Evolutionary conservation across 2,888 invertebrate genomes (phyloP).

Genomic region (Melanotus villosus): DNA sequence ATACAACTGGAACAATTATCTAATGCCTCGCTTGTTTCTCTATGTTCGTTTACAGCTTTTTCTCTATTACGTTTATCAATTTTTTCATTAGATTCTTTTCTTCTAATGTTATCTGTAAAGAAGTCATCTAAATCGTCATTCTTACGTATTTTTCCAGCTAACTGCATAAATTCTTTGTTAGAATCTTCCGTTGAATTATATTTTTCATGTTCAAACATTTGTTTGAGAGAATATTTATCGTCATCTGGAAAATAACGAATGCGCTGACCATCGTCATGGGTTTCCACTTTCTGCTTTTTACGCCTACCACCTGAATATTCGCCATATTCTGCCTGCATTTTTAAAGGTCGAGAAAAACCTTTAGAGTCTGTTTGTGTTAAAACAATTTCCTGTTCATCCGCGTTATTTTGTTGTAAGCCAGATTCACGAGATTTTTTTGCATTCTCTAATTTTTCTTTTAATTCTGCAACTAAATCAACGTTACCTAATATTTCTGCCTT

Average conservation of each 20-base stretch:
- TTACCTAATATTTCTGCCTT: conserved; percentile 97
- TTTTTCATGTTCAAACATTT: conserved; percentile 89
- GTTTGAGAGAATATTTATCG: conserved; percentile 86
- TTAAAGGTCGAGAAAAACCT: conserved; percentile 80
- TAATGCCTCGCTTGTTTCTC: conserved; percentile 77
- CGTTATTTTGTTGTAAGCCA: conserved; percentile 16
- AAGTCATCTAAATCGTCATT: conserved; percentile 89
- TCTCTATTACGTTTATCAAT: conserved; percentile 75
- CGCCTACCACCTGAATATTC: conserved; percentile 68
- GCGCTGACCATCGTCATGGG: conserved; percentile 81
- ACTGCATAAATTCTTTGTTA: conserved; percentile 83
- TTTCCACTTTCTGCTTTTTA: conserved; percentile 75
- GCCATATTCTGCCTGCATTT: conserved; percentile 64
- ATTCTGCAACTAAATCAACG: conserved; percentile 75
- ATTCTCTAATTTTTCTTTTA: conserved; percentile 82
- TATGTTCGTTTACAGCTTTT: conserved; percentile 82
- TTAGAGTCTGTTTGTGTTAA: conserved; percentile 78
- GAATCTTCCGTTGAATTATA: conserved; percentile 85
- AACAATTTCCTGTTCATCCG: conserved; percentile 72
- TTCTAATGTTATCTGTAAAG: conserved; percentile 84
- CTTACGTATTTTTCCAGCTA: conserved; percentile 77
- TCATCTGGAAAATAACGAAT: conserved; percentile 91
- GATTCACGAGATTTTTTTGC: conserved; percentile 71
- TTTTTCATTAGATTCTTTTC: conserved; percentile 74
- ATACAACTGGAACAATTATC: conserved; percentile 89